A percentile compares a stretch with the other conserved stretches of the same genome.
These are phyloP conservation scores for Alaudala cheleensis DNA, from an alignment of 2,113 vertebrate genomes.

Conservation along the genomic window DNA sequence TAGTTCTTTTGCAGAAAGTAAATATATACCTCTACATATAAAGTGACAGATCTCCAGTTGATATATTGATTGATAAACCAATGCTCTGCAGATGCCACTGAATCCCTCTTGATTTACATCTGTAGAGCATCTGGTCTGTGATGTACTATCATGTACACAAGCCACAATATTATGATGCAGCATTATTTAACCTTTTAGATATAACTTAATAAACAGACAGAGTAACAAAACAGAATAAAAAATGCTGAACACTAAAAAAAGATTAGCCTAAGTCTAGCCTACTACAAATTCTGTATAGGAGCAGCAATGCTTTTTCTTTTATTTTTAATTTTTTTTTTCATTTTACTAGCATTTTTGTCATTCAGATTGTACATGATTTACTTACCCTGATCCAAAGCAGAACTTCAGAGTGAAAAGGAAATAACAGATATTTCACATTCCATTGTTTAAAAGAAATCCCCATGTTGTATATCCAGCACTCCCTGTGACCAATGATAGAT, in stretches of 20 bases:
- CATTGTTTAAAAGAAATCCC: not conserved
- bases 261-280: not conserved
- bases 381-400: not conserved
- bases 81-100: not conserved
- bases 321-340: not conserved
- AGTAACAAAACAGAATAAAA: not conserved
- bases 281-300: not conserved
- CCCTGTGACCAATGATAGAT: not conserved
- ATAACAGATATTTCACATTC: not conserved
- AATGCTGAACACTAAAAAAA: not conserved
- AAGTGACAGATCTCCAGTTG: not conserved
- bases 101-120: not conserved
- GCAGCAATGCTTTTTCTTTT: not conserved
- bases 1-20: no score
- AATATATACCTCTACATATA: no score
- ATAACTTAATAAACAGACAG: not conserved
- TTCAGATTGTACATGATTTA: not conserved
- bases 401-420: not conserved
- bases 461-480: not conserved
- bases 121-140: not conserved
- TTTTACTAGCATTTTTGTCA: not conserved
- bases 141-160: not conserved
- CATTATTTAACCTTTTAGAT: not conserved
- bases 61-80: conserved; percentile 29
- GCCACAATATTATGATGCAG: not conserved